Evolutionary conservation across 2,888 invertebrate genomes (phyloP).

Genomic region (Adelphocoris suturalis): DNA sequence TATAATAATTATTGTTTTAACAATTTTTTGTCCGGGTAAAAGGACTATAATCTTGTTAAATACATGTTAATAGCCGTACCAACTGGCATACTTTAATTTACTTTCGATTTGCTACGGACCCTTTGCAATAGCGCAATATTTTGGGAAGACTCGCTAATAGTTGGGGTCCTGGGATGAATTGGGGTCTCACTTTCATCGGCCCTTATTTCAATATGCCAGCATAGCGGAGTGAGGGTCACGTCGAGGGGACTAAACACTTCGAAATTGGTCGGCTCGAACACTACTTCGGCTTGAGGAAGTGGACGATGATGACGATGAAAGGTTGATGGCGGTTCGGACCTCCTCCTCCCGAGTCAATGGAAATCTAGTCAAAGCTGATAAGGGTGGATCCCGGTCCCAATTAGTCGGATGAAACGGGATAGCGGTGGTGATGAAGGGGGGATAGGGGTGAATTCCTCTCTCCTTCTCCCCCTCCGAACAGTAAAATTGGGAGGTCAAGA

Average conservation of each 20-base stretch:
- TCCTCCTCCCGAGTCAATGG: not conserved
- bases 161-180: too few species aligned
- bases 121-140: too few species aligned
- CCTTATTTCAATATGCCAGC: too few species aligned
- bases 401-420: not conserved
- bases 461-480: not conserved
- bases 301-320: not conserved
- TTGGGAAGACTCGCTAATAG: too few species aligned
- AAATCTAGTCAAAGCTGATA: slow-evolving; percentile 1
- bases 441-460: not conserved
- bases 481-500: slow-evolving; percentile 1
- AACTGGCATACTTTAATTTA: too few species aligned
- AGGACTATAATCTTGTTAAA: too few species aligned
- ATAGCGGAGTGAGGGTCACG: too few species aligned
- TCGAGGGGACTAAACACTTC: not conserved
- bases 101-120: too few species aligned
- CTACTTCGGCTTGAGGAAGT: not conserved
- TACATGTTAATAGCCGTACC: too few species aligned
- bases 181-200: too few species aligned
- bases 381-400: not conserved
- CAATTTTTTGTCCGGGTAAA: too few species aligned
- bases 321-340: not conserved
- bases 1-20: too few species aligned
- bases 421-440: not conserved
- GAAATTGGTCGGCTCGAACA: not conserved